Conservation (phyloP, 2,888 invertebrate genomes). For the Pharmacophagus antenor region DNA sequence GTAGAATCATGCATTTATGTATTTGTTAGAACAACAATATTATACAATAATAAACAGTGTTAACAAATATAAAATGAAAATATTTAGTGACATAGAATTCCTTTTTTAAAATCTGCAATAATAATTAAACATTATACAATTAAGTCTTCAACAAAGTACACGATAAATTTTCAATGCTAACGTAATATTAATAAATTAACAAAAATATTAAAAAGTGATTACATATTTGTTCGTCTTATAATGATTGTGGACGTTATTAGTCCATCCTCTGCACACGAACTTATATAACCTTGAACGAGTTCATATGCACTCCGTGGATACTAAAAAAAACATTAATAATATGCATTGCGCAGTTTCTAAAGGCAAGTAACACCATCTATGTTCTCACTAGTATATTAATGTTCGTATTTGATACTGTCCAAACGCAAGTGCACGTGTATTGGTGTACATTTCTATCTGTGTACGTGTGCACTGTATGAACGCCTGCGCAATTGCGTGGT, state of each 20-base stretch:
- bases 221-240: background rate
- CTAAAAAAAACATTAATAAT: constrained; percentile 10
- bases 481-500: constrained; percentile 34
- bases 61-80: no score
- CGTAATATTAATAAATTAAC: background rate
- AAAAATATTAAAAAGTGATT: background rate
- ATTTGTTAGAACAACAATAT: no score
- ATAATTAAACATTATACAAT: no score
- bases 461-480: constrained; percentile 12
- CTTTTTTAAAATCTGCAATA: no score
- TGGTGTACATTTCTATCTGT: background rate
- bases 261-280: background rate
- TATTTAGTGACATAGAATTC: no score
- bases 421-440: background rate
- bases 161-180: background rate
- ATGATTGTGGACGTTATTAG: background rate
- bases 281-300: constrained; percentile 23
- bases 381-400: constrained; percentile 8
- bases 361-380: constrained; percentile 12
- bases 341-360: constrained; percentile 15
- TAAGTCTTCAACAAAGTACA: no score
- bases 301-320: constrained; percentile 2
- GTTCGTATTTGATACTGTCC: background rate
- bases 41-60: no score
- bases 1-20: no score